Conservation (phyloP, 2,113 vertebrate genomes). For the Ceuthmochares aereus region DNA sequence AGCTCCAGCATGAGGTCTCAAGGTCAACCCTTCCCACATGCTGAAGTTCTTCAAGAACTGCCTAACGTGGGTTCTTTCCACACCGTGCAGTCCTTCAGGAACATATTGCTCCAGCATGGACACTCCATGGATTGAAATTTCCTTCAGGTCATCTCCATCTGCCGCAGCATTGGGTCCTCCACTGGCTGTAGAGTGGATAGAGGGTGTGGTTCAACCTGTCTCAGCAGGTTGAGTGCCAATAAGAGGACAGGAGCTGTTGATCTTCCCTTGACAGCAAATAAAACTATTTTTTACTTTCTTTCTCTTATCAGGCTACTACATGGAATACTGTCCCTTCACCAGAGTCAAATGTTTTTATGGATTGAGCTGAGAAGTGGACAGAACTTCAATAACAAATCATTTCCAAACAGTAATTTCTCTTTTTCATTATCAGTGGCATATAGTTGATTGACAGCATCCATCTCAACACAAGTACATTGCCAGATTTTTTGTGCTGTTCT, state of each 20-base stretch:
- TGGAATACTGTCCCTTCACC: conserved; percentile 41
- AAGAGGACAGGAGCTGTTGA: neutral
- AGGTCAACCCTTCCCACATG: neutral
- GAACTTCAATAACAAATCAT: conserved; percentile 73
- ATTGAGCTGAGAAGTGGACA: conserved; percentile 66
- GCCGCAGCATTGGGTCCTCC: neutral
- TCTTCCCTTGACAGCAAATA: conserved; percentile 22
- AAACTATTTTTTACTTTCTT: conserved; percentile 38
- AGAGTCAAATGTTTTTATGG: conserved; percentile 58
- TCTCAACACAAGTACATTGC: neutral
- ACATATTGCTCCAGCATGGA: neutral
- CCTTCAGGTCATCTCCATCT: neutral
- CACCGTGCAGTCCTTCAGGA: neutral
- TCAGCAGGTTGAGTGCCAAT: neutral
- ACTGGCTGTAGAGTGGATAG: neutral
- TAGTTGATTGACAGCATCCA: conserved; percentile 60
- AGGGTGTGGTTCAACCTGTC: neutral
- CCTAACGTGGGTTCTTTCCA: neutral
- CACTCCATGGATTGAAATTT: neutral
- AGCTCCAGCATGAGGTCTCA: neutral
- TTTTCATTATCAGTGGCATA: conserved; percentile 56
- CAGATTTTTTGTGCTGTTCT: neutral
- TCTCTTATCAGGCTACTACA: conserved; percentile 51
- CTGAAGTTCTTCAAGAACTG: neutral
- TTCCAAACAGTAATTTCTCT: conserved; percentile 61